phyloP scores from a whole-genome alignment of 2,888 invertebrate genomes.

The Agrilus cyanescens region DNA sequence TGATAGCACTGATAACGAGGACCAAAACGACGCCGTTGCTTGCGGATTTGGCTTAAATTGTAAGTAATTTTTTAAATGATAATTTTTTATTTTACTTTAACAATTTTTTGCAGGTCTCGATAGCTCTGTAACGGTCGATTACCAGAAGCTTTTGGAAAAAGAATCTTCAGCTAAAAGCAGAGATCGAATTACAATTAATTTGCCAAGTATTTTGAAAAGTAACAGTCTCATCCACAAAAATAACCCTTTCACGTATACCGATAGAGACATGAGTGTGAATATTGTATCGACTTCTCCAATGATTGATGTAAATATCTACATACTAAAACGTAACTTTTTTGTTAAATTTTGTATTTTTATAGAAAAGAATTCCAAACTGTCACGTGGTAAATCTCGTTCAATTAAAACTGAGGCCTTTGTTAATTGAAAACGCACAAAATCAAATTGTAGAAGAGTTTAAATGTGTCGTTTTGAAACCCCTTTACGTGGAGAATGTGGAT shows the following conservation, averaged over 20 bases:
- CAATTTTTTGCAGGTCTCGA: conserved; percentile 6
- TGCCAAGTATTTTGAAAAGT: conserved; percentile 33
- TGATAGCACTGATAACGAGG: conserved; percentile 2
- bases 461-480: conserved; percentile 38
- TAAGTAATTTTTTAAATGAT: conserved; percentile 18
- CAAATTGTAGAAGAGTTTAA: conserved; percentile 40
- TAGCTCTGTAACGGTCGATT: conserved; percentile 25
- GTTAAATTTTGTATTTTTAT: conserved; percentile 10
- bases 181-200: conserved; percentile 31
- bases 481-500: conserved; percentile 28
- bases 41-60: conserved; percentile 24
- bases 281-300: conserved; percentile 31
- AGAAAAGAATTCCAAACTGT: conserved; percentile 27
- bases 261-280: conserved; percentile 35
- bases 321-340: background rate
- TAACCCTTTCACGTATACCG: conserved; percentile 34
- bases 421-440: conserved; percentile 32
- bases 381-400: conserved; percentile 37
- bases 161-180: conserved; percentile 23
- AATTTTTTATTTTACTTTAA: background rate
- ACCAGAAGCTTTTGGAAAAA: conserved; percentile 25
- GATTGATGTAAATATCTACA: conserved; percentile 25
- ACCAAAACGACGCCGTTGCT: conserved; percentile 10
- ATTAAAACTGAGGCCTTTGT: conserved; percentile 35
- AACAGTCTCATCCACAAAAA: conserved; percentile 34